Base-by-base conservation (phyloP, 92 coral and sea anemone genomes). In the Heliopora coerulea region DNA sequence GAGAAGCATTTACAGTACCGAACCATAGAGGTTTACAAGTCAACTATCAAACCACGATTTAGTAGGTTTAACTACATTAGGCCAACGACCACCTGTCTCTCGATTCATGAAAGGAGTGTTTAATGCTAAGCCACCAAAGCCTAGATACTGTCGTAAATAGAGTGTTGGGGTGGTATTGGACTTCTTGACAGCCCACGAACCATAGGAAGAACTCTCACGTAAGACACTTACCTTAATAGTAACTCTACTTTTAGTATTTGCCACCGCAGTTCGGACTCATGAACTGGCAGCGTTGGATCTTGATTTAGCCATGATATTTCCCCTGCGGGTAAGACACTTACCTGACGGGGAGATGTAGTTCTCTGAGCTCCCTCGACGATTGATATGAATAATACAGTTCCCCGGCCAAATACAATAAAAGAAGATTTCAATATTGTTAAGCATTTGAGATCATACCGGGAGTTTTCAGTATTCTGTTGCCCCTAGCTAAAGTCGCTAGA, bases 271-370 rank as follows among this genome's bases (percentile, higher is more conserved):
- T 0, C 63, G 82, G 20, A 75, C 82, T 33, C 82, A 65, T 34
- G 74, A 78, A 33, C 82, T 78, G 29, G 82, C 73, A 49, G 73
- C 74, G 2, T 41, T 78, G n/a, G 82, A 78, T 24, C 62, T 78
- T 1, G 76, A 81, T 49, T 61, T 50, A 20, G 4, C 52, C 28
- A 75, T 75, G 56, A 20, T 59, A 68, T 67, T 66, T 82, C 65
- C 82, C 86, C 82, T 58, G 82, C 75, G 69, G 82, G 86, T 62
- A n/a, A n/a, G n/a, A n/a, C n/a, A 84, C 73, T 79, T 80, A 79
- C 84, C 87, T 79, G 80, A 79, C 21, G 78, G 80, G 80, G 82
- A 79, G 78, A 68, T 79, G 63, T 49, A 79, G 83, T 79, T 79
- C 70, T 58, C 50, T 62, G 79, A 59, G 35, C 79, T 74, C 30